These are phyloP conservation scores for Glyptemys insculpta DNA, from an alignment of 2,797 vertebrate species.

Conservation along the genomic window DNA sequence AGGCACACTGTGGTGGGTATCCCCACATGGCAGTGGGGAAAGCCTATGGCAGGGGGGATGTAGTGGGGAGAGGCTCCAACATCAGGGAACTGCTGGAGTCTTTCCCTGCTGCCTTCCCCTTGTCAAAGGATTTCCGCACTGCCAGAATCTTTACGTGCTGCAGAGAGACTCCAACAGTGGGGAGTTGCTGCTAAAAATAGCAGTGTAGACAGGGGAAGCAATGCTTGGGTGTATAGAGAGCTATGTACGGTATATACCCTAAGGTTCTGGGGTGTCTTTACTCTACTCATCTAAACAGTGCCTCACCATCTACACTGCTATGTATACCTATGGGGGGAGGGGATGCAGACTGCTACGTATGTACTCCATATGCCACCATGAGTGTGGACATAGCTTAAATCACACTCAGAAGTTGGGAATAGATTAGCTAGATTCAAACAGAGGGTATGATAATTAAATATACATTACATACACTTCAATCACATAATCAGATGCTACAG, in stretches of 20 bases:
- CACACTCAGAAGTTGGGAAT: constrained; percentile 7
- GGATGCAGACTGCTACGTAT: background rate
- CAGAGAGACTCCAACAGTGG: no score
- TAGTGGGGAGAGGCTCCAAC: no score
- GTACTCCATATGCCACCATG: background rate
- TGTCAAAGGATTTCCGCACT: no score
- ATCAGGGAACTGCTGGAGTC: no score
- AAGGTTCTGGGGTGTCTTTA: background rate
- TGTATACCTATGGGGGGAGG: background rate
- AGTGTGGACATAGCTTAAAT: background rate
- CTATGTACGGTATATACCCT: background rate
- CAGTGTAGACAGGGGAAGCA: no score
- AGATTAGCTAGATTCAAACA: constrained; percentile 11
- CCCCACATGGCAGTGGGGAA: no score
- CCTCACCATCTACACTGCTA: background rate
- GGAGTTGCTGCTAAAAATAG: no score
- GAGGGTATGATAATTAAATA: background rate
- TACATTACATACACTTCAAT: background rate
- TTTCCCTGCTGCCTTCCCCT: no score
- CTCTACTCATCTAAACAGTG: background rate
- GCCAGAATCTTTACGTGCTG: no score
- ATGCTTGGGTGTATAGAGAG: background rate
- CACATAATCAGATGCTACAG: background rate
- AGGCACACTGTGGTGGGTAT: no score
- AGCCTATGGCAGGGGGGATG: no score